Evolutionary conservation across 2,888 invertebrate genomes (phyloP), one percentile per base, ranked within the genome.

Genomic region (Lasioglossum oenotherae): DNA sequence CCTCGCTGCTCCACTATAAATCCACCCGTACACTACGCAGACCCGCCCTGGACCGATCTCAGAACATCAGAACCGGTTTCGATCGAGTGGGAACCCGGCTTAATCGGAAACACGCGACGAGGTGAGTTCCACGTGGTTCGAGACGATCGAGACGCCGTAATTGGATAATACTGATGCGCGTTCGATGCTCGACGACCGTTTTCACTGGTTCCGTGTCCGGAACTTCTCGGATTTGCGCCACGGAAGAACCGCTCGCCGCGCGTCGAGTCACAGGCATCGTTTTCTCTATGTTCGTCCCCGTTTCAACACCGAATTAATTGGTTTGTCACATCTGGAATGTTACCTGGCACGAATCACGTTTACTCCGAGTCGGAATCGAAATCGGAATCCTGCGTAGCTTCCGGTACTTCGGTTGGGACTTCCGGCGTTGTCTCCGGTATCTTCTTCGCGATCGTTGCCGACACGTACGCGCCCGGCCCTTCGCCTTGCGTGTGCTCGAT

Each of bases 401-500:
- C 94, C 4, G 94, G 87, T n/a, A 95, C 94, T 74, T 93, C 93
- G 38, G 92, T 92, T 72, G 91, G 94, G 4, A 86, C 85, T 86
- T 94, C 96, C 91, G 89, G 95, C 86, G 93, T 94, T 14, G 92
- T 87, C 84, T 95, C 93, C 0, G 95, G 94, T 16, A 94, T 94
- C 83, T 94, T 93, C 76, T 94, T 95, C 4, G 93, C 87, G 31
- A 96, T 96, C 14, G 97, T 97, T 71, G 97, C 97, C 73, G 97
- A 96, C 80, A 97, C 95, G 93, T 97, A 97, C 75, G 97, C 97
- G 90, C 96, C 97, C 85, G 97, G 97, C 57, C 96, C 96, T 92
- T 97, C 97, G 31, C 97, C 97, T 93, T 97, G 97, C 80, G 98
- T 98, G 94, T 98, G 98, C 95, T 98, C 98, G 95, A 99, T 98